Base-by-base conservation (phyloP, 2,888 invertebrate species). In the Crossocerus cetratus region DNA sequence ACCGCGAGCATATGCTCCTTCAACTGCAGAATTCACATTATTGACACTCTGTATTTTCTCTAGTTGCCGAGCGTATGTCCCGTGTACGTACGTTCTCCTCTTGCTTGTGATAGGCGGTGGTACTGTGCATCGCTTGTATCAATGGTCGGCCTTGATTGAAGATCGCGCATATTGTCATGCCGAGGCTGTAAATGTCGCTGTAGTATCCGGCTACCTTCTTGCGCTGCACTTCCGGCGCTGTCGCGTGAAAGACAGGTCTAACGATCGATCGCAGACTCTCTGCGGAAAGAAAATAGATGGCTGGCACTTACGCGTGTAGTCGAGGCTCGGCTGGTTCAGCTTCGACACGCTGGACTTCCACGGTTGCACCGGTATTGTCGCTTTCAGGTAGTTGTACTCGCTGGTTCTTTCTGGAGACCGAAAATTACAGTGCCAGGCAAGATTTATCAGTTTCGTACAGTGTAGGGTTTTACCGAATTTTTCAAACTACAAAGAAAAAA, bases 171-270 rank as follows among this genome's bases (percentile, higher is more conserved):
- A 99, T 95, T 65, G 98, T 95, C 93, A 99, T 95, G 18, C 99
- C 99, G 81, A 99, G 92, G 0, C 98, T 98, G 91, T 96, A 99
- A 96, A 99, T 98, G 91, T 99, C 99, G 83, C 98, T 98, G 56
- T 96, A 93, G 65, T 96, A 95, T 88, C 96, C 96, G 91, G 96
- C 96, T 60, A 93, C 93, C 23, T 96, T 96, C 83, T 93, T 94
- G 23, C 94, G 93, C 91, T 99, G 98, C 55, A 96, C 94, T 92
- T 99, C 99, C 0, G 99, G 99, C 64, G 99, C 99, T 95, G 93
- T 5, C 32, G 32, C 32, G 8, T 32, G 32, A 32, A 32, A 32
- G 32, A 32, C 8, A 32, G 11, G 32, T 32, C 32, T 32, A 32
- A 32, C 32, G 32, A 3, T 32, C 32, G 32, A 8, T 32, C 11